Percentiles rank a stretch among this genome's conserved stretches.
Evolutionary conservation across 2,797 vertebrate species (phyloP).

Genomic region (Alectoris magna): DNA sequence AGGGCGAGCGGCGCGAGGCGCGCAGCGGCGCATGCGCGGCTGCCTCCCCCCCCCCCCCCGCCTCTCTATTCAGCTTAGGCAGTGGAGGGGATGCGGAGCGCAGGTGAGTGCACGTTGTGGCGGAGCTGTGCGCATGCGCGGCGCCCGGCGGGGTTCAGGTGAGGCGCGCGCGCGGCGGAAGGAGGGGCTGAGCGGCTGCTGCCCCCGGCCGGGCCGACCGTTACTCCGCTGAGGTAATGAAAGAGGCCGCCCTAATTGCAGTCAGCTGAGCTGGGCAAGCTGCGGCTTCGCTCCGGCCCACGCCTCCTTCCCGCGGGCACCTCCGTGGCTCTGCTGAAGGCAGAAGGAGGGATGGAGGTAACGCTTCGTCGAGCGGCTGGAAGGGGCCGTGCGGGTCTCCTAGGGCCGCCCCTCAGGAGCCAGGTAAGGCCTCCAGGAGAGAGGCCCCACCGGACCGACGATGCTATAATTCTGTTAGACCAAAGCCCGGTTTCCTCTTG

Average conservation of each 20-base stretch:
- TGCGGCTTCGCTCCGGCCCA: background rate
- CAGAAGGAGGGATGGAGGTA: too few relatives aligned
- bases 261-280: background rate
- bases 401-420: background rate
- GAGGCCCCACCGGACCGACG: too few relatives aligned
- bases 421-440: background rate
- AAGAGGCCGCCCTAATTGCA: background rate
- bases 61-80: background rate
- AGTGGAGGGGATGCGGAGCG: background rate
- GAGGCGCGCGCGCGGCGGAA: background rate
- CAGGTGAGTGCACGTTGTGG: background rate
- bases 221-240: background rate
- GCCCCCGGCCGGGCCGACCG: background rate
- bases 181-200: background rate
- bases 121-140: background rate
- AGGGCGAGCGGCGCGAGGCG: background rate
- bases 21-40: slow-evolving; percentile 62
- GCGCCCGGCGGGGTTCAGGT: background rate
- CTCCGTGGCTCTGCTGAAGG: background rate
- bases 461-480: too few relatives aligned
- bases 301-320: background rate
- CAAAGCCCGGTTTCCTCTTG: too few relatives aligned
- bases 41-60: too few relatives aligned
- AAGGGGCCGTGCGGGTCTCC: background rate
- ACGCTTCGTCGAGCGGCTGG: background rate